Conservation (phyloP, 2,888 invertebrate species). For the Helobdella robusta region DNA sequence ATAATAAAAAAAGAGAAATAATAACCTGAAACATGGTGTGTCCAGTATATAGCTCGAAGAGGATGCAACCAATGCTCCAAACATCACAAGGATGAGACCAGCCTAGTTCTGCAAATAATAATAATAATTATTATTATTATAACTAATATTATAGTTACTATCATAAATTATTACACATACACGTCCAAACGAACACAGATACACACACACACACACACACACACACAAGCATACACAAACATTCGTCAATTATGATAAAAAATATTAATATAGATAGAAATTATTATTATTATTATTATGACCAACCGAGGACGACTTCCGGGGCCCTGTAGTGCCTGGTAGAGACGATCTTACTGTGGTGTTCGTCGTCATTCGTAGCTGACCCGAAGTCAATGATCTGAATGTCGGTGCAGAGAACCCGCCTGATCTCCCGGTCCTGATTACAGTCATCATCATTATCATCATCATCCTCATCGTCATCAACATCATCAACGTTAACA, state of each 20-base stretch:
- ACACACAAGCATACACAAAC: neutral
- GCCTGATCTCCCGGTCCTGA: conserved; percentile 75
- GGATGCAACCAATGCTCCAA: conserved; percentile 98
- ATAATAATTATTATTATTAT: neutral
- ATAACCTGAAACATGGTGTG: conserved; percentile 62
- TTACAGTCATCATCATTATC: too few relatives aligned
- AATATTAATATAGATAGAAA: neutral
- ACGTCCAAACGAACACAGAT: neutral
- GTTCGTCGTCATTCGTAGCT: conserved; percentile 98
- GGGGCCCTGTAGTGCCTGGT: conserved; percentile 97
- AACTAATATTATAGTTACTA: neutral
- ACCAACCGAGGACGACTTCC: conserved; percentile 86
- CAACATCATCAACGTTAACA: too few relatives aligned
- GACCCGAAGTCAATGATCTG: conserved; percentile 97
- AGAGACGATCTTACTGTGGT: conserved; percentile 97
- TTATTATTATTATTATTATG: too few relatives aligned
- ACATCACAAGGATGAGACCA: conserved; percentile 99
- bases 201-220: neutral
- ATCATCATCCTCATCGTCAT: too few relatives aligned
- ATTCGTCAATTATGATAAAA: too few relatives aligned
- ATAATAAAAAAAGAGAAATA: neutral
- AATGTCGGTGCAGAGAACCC: conserved; percentile 82
- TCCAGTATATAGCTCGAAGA: conserved; percentile 95
- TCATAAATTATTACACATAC: neutral
- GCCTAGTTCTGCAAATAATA: conserved; percentile 72